A percentile compares a stretch with the other conserved stretches of the same genome.
phyloP scores from a whole-genome alignment of 2,888 invertebrate species.

The Sarcophaga carnaria region DNA sequence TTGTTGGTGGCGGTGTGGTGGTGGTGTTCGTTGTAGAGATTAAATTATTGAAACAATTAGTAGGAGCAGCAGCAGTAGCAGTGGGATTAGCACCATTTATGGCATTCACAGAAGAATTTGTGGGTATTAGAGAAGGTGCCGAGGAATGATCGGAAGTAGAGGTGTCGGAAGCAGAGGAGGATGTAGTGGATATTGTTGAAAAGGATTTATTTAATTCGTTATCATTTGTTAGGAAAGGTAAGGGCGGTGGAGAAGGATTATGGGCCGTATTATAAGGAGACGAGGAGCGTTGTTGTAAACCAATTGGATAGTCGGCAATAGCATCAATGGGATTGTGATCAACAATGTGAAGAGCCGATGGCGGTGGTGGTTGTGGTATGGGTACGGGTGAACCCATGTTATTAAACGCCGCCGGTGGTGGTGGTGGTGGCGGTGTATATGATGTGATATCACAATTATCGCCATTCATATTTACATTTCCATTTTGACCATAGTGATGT shows the following conservation, averaged over 20 bases:
- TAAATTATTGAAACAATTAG: slow-evolving; percentile 59
- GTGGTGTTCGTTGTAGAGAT: slow-evolving; percentile 47
- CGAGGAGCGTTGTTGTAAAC: slow-evolving; percentile 43
- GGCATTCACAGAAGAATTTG: slow-evolving; percentile 28
- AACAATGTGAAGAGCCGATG: slow-evolving; percentile 56
- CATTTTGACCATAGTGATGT: slow-evolving; percentile 71
- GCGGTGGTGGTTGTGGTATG: slow-evolving; percentile 37
- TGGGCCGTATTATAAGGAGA: background rate
- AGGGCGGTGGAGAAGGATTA: slow-evolving; percentile 5
- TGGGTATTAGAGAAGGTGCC: slow-evolving; percentile 6
- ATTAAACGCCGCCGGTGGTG: slow-evolving; percentile 62
- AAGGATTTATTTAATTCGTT: slow-evolving; percentile 55
- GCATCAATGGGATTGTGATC: slow-evolving; percentile 66
- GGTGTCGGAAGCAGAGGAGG: slow-evolving; percentile 27
- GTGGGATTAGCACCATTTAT: slow-evolving; percentile 57
- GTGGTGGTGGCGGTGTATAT: slow-evolving; percentile 66
- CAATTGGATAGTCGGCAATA: slow-evolving; percentile 61
- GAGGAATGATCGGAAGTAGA: slow-evolving; percentile 9
- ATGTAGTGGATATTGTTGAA: slow-evolving; percentile 32
- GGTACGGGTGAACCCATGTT: slow-evolving; percentile 35
- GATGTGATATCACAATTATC: slow-evolving; percentile 73
- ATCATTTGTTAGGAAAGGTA: slow-evolving; percentile 44
- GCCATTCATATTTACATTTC: slow-evolving; percentile 53
- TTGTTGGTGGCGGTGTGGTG: slow-evolving; percentile 34
- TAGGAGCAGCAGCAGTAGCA: background rate